Percentiles rank a stretch among this genome's conserved stretches.
phyloP scores from a whole-genome alignment of 2,797 vertebrate species.

The Aselliscus stoliczkanus region DNA sequence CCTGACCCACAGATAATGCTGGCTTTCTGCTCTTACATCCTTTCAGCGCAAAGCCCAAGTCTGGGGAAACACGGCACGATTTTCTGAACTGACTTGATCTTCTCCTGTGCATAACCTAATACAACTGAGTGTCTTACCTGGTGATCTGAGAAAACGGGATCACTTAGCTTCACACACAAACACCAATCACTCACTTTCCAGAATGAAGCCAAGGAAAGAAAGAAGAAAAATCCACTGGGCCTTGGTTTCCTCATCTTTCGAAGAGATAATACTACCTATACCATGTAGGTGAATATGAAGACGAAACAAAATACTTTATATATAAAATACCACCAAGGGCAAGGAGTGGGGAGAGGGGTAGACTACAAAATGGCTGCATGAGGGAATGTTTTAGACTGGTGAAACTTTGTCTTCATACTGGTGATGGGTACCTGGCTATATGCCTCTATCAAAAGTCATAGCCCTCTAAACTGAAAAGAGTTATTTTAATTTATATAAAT shows the following conservation, averaged over 20 bases:
- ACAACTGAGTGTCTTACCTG: neutral
- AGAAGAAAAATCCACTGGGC: neutral
- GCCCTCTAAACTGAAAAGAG: neutral
- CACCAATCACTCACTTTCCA: neutral
- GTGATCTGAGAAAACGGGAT: neutral
- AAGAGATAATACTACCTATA: neutral
- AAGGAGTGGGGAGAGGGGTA: neutral
- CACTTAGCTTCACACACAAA: neutral
- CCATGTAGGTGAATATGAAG: neutral
- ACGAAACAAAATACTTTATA: neutral
- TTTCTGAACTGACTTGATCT: neutral
- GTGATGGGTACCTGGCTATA: neutral
- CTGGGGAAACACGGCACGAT: neutral
- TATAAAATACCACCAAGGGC: neutral
- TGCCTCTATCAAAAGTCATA: neutral
- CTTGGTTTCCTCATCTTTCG: neutral
- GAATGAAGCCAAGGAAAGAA: conserved; percentile 38
- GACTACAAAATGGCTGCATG: neutral
- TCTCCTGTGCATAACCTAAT: neutral
- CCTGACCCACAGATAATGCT: conserved; percentile 48
- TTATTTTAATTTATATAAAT: neutral
- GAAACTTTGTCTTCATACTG: neutral
- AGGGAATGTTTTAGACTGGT: neutral
- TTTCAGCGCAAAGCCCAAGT: conserved; percentile 36
- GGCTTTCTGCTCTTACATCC: conserved; percentile 51